Conservation (phyloP, 2,797 vertebrate species). For the Hyperoplus lanceolatus region DNA sequence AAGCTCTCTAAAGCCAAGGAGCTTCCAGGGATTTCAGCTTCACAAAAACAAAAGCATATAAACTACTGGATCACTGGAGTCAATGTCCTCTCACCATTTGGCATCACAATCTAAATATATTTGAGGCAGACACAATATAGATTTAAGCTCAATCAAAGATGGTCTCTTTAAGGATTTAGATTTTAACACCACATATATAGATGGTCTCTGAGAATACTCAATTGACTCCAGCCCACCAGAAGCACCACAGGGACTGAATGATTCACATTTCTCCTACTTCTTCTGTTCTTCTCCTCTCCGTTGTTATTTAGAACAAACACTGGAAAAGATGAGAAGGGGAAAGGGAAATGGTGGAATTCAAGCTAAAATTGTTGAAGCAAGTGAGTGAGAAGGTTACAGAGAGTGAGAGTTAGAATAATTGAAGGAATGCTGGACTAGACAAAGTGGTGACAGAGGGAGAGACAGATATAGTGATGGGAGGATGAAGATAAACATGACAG, state of each 20-base stretch:
- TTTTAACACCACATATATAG: conserved; percentile 32
- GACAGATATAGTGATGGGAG: conserved; percentile 32
- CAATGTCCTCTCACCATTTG: background rate
- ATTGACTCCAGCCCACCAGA: conserved; percentile 8
- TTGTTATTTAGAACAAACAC: conserved; percentile 43
- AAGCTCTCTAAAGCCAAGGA: background rate
- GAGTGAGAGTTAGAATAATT: background rate
- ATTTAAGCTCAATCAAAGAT: background rate
- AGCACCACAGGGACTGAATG: conserved; percentile 54
- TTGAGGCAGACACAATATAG: background rate
- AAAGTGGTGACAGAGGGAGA: conserved; percentile 8
- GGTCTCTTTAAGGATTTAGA: conserved; percentile 1
- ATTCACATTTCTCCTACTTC: conserved; percentile 39
- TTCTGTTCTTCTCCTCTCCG: conserved; percentile 6
- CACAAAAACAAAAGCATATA: background rate
- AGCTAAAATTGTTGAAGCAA: conserved; percentile 1
- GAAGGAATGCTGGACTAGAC: conserved; percentile 5
- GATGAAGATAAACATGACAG: conserved; percentile 55
- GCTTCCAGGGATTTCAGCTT: background rate
- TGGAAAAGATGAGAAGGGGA: conserved; percentile 24
- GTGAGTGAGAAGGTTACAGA: background rate
- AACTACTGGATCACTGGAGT: background rate
- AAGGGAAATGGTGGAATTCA: background rate
- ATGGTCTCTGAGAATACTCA: conserved; percentile 15
- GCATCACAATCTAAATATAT: background rate